Conservation (phyloP, 2,113 vertebrate genomes). For the Lipotes vexillifer region DNA sequence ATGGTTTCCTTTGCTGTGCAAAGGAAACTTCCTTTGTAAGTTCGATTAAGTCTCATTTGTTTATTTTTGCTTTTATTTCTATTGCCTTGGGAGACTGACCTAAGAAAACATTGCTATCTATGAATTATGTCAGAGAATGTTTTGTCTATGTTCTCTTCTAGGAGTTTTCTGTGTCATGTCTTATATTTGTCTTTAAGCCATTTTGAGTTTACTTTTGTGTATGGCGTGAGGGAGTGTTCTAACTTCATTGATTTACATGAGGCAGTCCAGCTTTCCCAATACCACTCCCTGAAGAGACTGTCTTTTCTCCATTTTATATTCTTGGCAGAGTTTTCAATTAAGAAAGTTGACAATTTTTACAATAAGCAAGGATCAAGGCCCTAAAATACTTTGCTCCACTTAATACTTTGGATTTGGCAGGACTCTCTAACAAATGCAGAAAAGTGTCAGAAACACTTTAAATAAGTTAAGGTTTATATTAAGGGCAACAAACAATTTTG, state of each 20-base stretch:
- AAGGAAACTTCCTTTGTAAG: background rate
- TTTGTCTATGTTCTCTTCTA: background rate
- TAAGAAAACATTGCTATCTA: background rate
- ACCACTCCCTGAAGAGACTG: background rate
- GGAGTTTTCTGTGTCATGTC: background rate
- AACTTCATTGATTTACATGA: background rate
- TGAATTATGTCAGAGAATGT: background rate
- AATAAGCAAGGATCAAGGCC: background rate
- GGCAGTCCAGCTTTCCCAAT: background rate
- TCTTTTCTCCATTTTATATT: background rate
- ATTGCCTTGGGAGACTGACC: background rate
- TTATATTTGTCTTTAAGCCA: background rate
- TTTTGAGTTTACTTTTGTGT: background rate
- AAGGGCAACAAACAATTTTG: background rate
- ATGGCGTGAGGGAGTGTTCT: background rate
- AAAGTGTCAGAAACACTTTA: background rate
- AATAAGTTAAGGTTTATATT: background rate
- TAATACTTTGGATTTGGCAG: background rate
- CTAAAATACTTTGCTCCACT: background rate
- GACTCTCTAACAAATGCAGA: background rate
- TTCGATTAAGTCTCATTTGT: background rate
- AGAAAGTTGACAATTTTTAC: slow-evolving; percentile 13
- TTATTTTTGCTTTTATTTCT: background rate
- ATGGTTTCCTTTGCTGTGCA: background rate
- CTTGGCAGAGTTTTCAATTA: background rate